Evolutionary conservation across 1,140 invertebrate genomes (phyloP), one percentile per base, ranked within the genome.

Genomic region (Mercenaria mercenaria): DNA sequence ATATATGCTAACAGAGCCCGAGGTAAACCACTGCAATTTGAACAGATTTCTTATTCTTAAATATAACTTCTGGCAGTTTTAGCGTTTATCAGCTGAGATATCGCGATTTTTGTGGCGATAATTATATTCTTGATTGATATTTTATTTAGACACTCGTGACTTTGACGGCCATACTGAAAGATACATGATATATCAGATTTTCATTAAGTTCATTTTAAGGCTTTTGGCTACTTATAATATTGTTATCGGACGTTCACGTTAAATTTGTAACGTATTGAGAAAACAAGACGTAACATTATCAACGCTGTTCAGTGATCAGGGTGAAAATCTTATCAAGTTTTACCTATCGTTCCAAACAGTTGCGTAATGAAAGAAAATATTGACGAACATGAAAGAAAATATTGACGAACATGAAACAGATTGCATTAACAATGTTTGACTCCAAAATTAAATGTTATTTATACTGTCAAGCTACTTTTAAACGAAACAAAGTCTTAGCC

Each of bases 111-210:
- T 37, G 43, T 50, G 26, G 50, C 32, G 83, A 85, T 85, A 85
- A 85, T 85, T 85, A 76, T 52, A 39, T 74, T 4, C 81, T 81
- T 88, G 86, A 88, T 88, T 88, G 86, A 88, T 88, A 81, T 88
- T 88, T 81, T 88, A 88, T 88, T 88, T 88, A 88, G 86, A 88
- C 86, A 88, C 86, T 88, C 56, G 76, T 88, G 86, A 88, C 86
- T 88, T 88, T 88, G 83, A 85, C 83, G 61, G 83, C 3, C n/a
- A 41, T 85, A 85, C 83, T 85, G 83, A 85, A 85, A 85, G 47
- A 37, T 85, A 29, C 43, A 76, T 47, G 83, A 74, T 85, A 50
- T 32, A 85, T 85, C 64, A 20, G 61, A 67, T 61, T 34, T 52
- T 81, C 50, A 81, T 61, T n/a, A 8, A 37, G 20, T 52, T 23